Base-by-base conservation (phyloP, 2,888 invertebrate species). In the Cenopis cana region DNA sequence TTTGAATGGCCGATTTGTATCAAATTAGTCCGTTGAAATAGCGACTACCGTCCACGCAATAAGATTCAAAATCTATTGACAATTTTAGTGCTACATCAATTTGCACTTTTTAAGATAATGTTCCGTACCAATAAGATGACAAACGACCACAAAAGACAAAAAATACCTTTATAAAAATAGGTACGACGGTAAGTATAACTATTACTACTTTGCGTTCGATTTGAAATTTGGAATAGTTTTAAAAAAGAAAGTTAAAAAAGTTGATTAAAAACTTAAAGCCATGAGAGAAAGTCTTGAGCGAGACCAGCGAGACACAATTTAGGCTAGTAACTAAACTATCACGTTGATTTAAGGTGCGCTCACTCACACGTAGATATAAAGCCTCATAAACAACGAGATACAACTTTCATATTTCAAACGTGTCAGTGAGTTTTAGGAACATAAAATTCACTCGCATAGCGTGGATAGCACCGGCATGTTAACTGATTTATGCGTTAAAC, bases 331-430 rank as follows among this genome's bases (percentile, higher is more conserved):
- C 81, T 80, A 79, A 75, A 70, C 74, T 79, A 82, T 82, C 83
- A 81, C 73, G 76, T 76, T 90, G 87, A 91, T 90, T 89, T 91
- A 91, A 82, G 76, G 84, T 83, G 33, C 74, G 84, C 83, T 84
- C 83, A 84, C 83, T 84, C 83, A 88, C 85, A 88, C 79, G 77
- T 77, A 89, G 88, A 91, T 91, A 91, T 90, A 92, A 82, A 84
- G 84, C 86, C 18, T 50, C 65, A 49, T 65, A 65, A 70, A 70
- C 70, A 65, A 36, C 38, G 41, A 50, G 69, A 59, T 87, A 88
- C 85, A 87, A 87, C 87, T 88, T 89, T 89, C 90, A 91, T 93
- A 91, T 87, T 87, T 92, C 92, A 92, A 89, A 89, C 81, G 80
- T 84, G 89, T 87, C 88, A 87, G 87, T 84, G 81, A 79, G 76